These are phyloP conservation scores for Solenopsis invicta DNA, from an alignment of 1,140 invertebrate species.

Conservation along the genomic window DNA sequence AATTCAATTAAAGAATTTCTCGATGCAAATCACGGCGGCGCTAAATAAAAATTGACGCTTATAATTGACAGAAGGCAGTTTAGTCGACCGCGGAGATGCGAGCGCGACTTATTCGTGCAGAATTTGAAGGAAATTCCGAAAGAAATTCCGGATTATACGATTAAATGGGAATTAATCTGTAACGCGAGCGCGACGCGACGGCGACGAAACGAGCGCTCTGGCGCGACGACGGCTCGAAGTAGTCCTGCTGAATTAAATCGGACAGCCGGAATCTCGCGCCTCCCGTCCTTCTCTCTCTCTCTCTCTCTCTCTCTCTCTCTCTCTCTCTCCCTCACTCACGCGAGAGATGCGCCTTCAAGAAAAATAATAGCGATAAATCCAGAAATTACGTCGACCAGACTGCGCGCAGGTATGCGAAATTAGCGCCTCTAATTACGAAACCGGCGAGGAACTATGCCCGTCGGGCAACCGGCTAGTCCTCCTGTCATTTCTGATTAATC, in stretches of 20 bases:
- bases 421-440: constrained; percentile 75
- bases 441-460: constrained; percentile 38
- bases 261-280: constrained; percentile 51
- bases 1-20: constrained; percentile 64
- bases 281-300: constrained; percentile 39
- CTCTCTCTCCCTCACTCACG: constrained; percentile 3
- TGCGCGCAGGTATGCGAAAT: constrained; percentile 67
- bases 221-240: constrained; percentile 37
- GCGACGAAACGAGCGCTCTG: neutral
- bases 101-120: constrained; percentile 36
- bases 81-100: constrained; percentile 19
- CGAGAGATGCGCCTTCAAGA: constrained; percentile 66
- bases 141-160: constrained; percentile 42
- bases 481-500: constrained; percentile 75
- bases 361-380: constrained; percentile 64
- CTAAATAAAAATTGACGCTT: constrained; percentile 57
- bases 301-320: constrained; percentile 39
- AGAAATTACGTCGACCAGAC: constrained; percentile 62
- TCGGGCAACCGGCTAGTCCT: constrained; percentile 62
- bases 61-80: constrained; percentile 57
- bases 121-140: constrained; percentile 46
- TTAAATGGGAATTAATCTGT: constrained; percentile 36
- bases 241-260: constrained; percentile 51
- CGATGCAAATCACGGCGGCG: constrained; percentile 36
- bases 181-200: constrained; percentile 11